phyloP scores from a whole-genome alignment of 1,140 invertebrate genomes.

The Globodera rostochiensis region DNA sequence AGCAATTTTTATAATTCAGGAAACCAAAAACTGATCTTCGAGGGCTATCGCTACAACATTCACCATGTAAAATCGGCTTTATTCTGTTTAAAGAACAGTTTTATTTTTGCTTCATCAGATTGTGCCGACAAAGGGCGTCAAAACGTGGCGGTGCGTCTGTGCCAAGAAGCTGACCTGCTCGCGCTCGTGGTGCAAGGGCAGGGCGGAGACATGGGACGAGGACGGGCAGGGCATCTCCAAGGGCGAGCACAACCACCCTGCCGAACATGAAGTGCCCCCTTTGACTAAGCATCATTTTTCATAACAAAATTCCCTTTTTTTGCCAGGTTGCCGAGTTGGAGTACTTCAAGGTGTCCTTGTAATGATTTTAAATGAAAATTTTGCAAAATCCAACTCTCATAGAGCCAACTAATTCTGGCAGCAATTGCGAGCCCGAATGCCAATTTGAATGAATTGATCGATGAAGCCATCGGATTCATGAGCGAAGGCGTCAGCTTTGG shows the following conservation, averaged over 20 bases:
- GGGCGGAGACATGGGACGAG: conserved; percentile 58
- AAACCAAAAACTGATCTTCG: conserved; percentile 57
- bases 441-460: conserved; percentile 52
- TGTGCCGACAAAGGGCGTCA: conserved; percentile 53
- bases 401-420: conserved; percentile 56
- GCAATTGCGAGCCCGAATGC: conserved; percentile 49
- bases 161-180: conserved; percentile 54
- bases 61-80: conserved; percentile 40
- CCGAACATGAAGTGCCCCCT: conserved; percentile 47
- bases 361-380: background rate
- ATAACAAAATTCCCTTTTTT: background rate
- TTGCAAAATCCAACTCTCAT: conserved; percentile 8
- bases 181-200: conserved; percentile 52
- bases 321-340: conserved; percentile 47
- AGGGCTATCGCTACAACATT: conserved; percentile 59
- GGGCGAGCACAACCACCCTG: conserved; percentile 53
- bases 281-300: background rate
- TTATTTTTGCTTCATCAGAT: conserved; percentile 8
- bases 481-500: conserved; percentile 44
- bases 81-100: background rate
- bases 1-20: conserved; percentile 34
- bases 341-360: conserved; percentile 48
- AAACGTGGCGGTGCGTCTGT: conserved; percentile 59
- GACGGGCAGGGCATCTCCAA: conserved; percentile 54
- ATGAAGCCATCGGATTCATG: conserved; percentile 46